Evolutionary conservation across 1,140 invertebrate genomes (phyloP).

Genomic region (Drosophila lacertosa): DNA sequence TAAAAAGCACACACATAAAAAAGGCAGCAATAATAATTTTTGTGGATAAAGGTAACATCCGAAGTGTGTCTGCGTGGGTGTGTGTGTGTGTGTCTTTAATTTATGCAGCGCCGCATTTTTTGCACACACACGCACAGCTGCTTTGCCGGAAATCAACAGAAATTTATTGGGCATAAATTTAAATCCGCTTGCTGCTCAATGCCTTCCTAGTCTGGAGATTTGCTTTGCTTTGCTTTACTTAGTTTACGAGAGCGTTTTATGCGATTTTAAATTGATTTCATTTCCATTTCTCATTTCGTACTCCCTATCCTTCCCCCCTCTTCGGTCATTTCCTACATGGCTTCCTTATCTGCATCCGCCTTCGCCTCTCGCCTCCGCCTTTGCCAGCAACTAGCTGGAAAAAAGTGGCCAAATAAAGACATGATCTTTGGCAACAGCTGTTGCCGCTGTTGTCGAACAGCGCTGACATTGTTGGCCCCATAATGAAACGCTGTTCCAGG

Average conservation of each 20-base stretch:
- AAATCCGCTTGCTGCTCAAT: slow-evolving; percentile 61
- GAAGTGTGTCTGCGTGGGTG: background rate
- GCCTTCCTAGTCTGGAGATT: slow-evolving; percentile 23
- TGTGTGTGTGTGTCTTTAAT: slow-evolving; percentile 54
- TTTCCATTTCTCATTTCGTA: slow-evolving; percentile 54
- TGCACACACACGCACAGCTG: slow-evolving; percentile 39
- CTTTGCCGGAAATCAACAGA: slow-evolving; percentile 75
- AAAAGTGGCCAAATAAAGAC: slow-evolving; percentile 46
- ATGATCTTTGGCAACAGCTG: slow-evolving; percentile 56
- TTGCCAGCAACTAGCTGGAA: background rate
- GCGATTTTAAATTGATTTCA: slow-evolving; percentile 80
- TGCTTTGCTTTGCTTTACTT: slow-evolving; percentile 46
- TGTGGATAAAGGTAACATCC: slow-evolving; percentile 54
- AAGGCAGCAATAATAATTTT: slow-evolving; percentile 61
- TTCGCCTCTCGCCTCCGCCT: slow-evolving; percentile 9
- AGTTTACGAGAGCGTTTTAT: slow-evolving; percentile 79
- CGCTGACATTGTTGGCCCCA: background rate
- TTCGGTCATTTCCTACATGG: slow-evolving; percentile 58
- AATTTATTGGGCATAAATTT: slow-evolving; percentile 84
- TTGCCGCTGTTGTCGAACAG: slow-evolving; percentile 29
- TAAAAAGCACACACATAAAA: slow-evolving; percentile 66
- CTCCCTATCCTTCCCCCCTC: slow-evolving; percentile 1
- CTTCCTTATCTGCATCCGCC: slow-evolving; percentile 30
- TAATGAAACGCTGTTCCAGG: slow-evolving; percentile 6
- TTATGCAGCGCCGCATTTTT: slow-evolving; percentile 78